phyloP scores from a whole-genome alignment of 2,888 invertebrate species.

The Sturmia bella region DNA sequence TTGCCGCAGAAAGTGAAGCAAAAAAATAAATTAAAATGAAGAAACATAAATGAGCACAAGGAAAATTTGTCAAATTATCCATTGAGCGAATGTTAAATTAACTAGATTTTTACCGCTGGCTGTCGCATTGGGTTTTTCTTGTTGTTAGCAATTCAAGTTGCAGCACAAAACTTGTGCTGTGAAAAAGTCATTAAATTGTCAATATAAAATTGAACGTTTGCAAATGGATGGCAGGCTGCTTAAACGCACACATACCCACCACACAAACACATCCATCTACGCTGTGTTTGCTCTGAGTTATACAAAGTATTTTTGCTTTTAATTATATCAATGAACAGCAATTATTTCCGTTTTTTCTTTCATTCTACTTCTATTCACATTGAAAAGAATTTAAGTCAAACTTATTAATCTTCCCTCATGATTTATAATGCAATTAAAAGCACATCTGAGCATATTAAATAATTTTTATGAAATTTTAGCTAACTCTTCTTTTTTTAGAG shows the following conservation, averaged over 20 bases:
- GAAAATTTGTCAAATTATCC: conserved; percentile 70
- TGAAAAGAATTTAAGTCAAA: too few relatives aligned
- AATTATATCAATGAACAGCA: conserved; percentile 54
- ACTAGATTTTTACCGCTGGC: conserved; percentile 63
- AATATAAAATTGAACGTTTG: conserved; percentile 62
- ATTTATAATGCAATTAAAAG: too few relatives aligned
- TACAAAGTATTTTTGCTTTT: conserved; percentile 35
- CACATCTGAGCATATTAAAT: too few relatives aligned
- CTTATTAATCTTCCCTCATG: too few relatives aligned
- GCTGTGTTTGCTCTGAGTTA: neutral
- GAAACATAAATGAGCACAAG: conserved; percentile 62
- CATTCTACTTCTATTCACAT: neutral
- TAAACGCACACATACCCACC: neutral
- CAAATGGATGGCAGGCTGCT: conserved; percentile 15
- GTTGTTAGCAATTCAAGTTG: conserved; percentile 12
- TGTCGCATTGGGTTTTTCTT: neutral
- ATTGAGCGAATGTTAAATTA: conserved; percentile 66
- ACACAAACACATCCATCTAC: neutral
- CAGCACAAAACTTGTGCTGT: conserved; percentile 28
- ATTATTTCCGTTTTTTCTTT: conserved; percentile 34
- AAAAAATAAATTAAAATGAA: neutral
- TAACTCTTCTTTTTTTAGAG: neutral
- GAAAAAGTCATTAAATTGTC: conserved; percentile 69
- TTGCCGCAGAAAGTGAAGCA: neutral
- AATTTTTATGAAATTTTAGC: neutral